Percentiles rank a stretch among this genome's conserved stretches.
Evolutionary conservation across 2,797 vertebrate genomes (phyloP).

Genomic region (Allobates femoralis): DNA sequence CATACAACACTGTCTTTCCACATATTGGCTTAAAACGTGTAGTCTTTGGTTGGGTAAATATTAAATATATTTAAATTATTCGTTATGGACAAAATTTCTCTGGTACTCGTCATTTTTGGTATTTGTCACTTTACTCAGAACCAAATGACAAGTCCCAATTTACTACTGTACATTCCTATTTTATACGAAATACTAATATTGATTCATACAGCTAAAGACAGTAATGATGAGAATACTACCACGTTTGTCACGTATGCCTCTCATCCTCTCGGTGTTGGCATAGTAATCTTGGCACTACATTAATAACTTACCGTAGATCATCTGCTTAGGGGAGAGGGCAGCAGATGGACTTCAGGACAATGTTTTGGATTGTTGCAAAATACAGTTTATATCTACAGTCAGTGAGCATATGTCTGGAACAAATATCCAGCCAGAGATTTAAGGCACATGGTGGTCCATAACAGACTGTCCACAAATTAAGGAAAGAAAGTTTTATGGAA

Average conservation of each 20-base stretch:
- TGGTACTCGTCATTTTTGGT: too few relatives aligned
- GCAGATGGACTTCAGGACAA: conserved; percentile 12
- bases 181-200: not conserved
- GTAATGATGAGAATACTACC: too few relatives aligned
- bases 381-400: not conserved
- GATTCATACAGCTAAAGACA: not conserved
- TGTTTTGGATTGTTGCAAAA: conserved; percentile 14
- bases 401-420: not conserved
- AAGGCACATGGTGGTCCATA: not conserved
- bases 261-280: not conserved
- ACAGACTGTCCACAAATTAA: not conserved
- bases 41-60: too few relatives aligned
- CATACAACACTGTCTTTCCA: too few relatives aligned
- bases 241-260: not conserved
- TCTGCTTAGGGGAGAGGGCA: not conserved
- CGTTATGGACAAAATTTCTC: too few relatives aligned
- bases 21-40: too few relatives aligned
- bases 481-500: not conserved
- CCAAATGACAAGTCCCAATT: too few relatives aligned
- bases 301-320: not conserved
- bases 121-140: too few relatives aligned
- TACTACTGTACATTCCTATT: not conserved
- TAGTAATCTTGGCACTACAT: not conserved
- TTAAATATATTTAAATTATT: too few relatives aligned
- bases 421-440: not conserved